Evolutionary conservation across 2,797 vertebrate species (phyloP).

Genomic region (Protosalanx chinensis): DNA sequence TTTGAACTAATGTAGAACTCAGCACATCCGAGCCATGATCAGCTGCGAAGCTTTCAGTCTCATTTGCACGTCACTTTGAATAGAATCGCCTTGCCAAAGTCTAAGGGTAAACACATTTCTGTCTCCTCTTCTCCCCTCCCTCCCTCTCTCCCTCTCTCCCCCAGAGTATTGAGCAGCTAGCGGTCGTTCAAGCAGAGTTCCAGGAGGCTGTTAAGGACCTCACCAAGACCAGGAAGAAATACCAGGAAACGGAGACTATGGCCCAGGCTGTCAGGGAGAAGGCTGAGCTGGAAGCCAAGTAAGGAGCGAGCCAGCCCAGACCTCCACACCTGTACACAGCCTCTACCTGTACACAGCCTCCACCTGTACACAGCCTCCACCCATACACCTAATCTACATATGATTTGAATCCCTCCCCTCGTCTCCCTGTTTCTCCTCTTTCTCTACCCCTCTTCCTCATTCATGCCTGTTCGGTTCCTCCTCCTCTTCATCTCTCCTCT

Average conservation of each 20-base stretch:
- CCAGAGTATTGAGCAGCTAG: constrained; percentile 92
- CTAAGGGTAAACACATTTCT: not conserved
- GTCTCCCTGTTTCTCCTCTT: no score
- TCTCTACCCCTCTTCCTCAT: no score
- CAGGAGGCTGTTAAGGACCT: constrained; percentile 96
- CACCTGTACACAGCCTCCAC: constrained; percentile 1
- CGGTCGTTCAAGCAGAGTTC: constrained; percentile 87
- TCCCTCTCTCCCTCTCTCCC: not conserved
- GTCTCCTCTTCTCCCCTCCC: not conserved
- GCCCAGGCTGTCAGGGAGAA: constrained; percentile 93
- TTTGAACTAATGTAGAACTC: no score
- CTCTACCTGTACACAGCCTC: no score
- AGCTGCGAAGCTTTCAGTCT: no score
- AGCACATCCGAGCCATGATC: no score
- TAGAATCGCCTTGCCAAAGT: no score
- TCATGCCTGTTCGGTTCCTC: no score
- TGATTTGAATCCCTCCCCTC: no score
- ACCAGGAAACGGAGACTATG: constrained; percentile 95
- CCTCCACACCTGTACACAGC: no score
- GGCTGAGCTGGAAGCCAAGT: constrained; percentile 95
- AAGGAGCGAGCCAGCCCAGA: constrained; percentile 47
- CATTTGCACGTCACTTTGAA: no score
- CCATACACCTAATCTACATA: not conserved
- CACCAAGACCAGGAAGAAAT: constrained; percentile 96
- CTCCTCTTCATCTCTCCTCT: not conserved